These are phyloP conservation scores for Drosophila algonquin DNA, from an alignment of 2,888 invertebrate species.

Conservation along the genomic window DNA sequence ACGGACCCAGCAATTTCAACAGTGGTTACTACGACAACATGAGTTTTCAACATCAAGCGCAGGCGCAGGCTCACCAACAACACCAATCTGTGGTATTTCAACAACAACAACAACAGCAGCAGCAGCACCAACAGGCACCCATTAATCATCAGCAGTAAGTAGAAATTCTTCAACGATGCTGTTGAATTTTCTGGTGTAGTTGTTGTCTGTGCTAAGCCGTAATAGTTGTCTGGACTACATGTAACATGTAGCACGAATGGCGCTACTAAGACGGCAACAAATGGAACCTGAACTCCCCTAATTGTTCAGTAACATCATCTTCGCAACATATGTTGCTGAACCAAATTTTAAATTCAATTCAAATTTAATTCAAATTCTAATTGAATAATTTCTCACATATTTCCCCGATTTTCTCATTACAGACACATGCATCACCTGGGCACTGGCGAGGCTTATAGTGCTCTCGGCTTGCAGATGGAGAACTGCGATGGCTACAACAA, in stretches of 20 bases:
- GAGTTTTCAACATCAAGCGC: slow-evolving; percentile 67
- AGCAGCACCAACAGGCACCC: slow-evolving; percentile 65
- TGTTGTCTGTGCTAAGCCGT: too few relatives aligned
- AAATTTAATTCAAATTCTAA: neutral
- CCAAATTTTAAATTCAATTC: too few relatives aligned
- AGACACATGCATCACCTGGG: slow-evolving; percentile 76
- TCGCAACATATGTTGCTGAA: too few relatives aligned
- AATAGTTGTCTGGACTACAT: too few relatives aligned
- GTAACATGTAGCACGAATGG: too few relatives aligned
- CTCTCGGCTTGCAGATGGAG: slow-evolving; percentile 81
- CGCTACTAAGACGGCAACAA: too few relatives aligned
- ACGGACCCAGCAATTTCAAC: slow-evolving; percentile 77
- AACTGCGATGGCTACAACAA: slow-evolving; percentile 80
- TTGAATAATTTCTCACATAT: neutral
- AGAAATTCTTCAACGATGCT: too few relatives aligned
- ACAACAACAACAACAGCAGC: slow-evolving; percentile 72
- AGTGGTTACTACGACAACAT: slow-evolving; percentile 81
- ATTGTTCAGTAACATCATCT: too few relatives aligned
- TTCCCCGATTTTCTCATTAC: neutral
- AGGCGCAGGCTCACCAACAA: slow-evolving; percentile 53
- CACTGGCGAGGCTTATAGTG: slow-evolving; percentile 71
- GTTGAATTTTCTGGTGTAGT: too few relatives aligned
- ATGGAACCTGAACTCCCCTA: too few relatives aligned
- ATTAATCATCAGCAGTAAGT: slow-evolving; percentile 70
- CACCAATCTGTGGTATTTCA: slow-evolving; percentile 70